These are phyloP conservation scores for Oplegnathus fasciatus DNA, from an alignment of 2,113 vertebrate species.

Conservation along the genomic window DNA sequence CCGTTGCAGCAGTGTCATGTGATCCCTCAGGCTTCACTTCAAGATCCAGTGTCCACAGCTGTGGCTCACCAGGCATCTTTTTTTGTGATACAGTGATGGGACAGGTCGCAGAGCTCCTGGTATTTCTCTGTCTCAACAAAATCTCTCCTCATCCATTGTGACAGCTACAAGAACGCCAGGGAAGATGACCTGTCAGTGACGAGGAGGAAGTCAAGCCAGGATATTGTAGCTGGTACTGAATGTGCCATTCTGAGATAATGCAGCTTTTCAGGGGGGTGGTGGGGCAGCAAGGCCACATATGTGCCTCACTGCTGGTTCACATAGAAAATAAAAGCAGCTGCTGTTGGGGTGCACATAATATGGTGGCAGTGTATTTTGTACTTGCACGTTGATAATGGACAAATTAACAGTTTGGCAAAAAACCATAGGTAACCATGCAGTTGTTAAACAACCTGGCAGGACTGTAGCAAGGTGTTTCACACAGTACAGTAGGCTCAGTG, in stretches of 20 bases:
- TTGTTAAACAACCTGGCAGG: constrained; percentile 42
- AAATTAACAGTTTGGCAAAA: constrained; percentile 15
- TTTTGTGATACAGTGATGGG: constrained; percentile 30
- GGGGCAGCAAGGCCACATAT: not conserved
- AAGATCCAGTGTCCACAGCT: constrained; percentile 43
- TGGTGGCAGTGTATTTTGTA: not conserved
- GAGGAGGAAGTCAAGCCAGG: constrained; percentile 32
- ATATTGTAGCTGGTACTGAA: not conserved
- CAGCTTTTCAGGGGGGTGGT: constrained; percentile 15
- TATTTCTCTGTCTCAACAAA: constrained; percentile 46
- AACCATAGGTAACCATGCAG: constrained; percentile 16
- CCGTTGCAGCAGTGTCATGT: constrained; percentile 17
- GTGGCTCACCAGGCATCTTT: constrained; percentile 41
- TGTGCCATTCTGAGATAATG: constrained; percentile 12
- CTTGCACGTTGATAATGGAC: not conserved
- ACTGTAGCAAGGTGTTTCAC: constrained; percentile 63
- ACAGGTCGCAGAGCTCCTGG: constrained; percentile 35
- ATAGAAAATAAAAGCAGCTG: not conserved
- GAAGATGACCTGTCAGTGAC: constrained; percentile 45
- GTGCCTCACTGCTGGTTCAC: not conserved
- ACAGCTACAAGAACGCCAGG: constrained; percentile 47
- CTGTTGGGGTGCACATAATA: not conserved
- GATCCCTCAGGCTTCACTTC: constrained; percentile 32
- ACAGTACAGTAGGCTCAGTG: constrained; percentile 28
- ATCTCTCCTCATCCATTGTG: constrained; percentile 49